phyloP scores from a whole-genome alignment of 1,140 invertebrate species.

The Panulirus ornatus region DNA sequence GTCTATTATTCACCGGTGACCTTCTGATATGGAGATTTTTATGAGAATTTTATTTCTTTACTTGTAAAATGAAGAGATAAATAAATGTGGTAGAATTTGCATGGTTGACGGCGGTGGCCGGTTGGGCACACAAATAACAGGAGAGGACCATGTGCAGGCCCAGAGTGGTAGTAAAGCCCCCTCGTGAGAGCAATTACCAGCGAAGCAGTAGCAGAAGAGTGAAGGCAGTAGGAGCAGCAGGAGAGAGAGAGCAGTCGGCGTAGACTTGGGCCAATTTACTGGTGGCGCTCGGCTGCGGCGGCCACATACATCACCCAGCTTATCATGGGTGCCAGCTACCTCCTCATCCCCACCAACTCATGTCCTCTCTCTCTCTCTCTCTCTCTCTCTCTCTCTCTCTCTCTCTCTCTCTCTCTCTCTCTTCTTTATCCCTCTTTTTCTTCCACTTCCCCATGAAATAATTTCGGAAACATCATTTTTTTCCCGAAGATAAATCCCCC shows the following conservation, averaged over 20 bases:
- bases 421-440: background rate
- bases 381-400: background rate
- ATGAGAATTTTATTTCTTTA: no score
- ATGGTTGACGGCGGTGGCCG: background rate
- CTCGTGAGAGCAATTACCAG: background rate
- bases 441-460: background rate
- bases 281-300: constrained; percentile 36
- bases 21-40: no score
- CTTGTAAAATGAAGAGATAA: no score
- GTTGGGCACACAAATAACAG: background rate
- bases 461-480: no score
- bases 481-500: no score
- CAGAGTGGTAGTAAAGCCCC: background rate
- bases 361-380: constrained; percentile 26
- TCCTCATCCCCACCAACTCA: constrained; percentile 13
- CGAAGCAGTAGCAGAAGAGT: constrained; percentile 12
- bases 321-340: constrained; percentile 65
- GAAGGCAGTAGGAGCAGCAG: background rate
- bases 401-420: background rate
- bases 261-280: constrained; percentile 57
- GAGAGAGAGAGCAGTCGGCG: constrained; percentile 32
- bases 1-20: no score
- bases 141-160: background rate
- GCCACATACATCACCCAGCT: constrained; percentile 64
- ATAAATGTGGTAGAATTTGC: background rate